These are phyloP conservation scores for Leucoraja ocellata DNA, from an alignment of 2,797 vertebrate species.

Conservation along the genomic window DNA sequence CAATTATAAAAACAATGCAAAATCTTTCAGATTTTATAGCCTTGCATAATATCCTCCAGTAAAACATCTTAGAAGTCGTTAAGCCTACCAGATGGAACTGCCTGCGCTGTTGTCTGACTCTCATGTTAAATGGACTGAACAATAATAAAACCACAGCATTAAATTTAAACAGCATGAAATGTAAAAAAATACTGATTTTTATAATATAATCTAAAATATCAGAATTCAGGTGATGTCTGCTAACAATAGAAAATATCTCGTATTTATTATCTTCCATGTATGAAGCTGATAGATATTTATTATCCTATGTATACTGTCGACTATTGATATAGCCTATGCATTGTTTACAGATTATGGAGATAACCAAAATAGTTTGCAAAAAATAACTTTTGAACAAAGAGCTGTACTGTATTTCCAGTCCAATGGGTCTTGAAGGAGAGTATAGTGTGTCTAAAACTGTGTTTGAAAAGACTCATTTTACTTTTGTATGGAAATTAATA, in stretches of 20 bases:
- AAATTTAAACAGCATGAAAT: neutral
- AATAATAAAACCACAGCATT: neutral
- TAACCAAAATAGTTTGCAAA: neutral
- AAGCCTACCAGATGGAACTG: neutral
- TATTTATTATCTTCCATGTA: neutral
- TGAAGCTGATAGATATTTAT: neutral
- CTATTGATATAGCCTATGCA: neutral
- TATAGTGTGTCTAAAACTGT: constrained; percentile 19
- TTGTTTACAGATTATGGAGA: neutral
- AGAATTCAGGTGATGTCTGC: neutral
- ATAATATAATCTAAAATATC: neutral
- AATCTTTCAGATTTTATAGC: neutral
- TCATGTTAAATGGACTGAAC: neutral
- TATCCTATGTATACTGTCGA: neutral
- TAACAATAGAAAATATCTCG: neutral
- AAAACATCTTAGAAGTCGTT: neutral
- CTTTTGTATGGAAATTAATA: constrained; percentile 26
- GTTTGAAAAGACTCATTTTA: constrained; percentile 18
- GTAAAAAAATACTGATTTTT: neutral
- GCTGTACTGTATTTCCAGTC: constrained; percentile 2
- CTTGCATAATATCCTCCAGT: neutral
- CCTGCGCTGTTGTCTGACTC: neutral
- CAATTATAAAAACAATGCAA: neutral
- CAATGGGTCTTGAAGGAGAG: neutral
- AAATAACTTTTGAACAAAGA: neutral